Conservation (phyloP, 2,888 invertebrate species). For the Strigamia transsilvanica region DNA sequence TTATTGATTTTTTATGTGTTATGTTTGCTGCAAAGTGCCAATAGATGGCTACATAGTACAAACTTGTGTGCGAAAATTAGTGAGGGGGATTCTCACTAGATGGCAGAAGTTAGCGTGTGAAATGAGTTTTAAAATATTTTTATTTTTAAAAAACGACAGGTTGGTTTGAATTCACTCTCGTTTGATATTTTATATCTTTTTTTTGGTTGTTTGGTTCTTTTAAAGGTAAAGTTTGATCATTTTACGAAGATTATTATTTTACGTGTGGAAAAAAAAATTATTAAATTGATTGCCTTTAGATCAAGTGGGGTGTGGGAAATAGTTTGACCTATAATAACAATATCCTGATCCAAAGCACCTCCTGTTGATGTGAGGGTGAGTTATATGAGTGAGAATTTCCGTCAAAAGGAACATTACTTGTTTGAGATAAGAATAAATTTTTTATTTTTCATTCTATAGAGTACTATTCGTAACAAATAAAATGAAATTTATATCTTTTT, state of each 20-base stretch:
- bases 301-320: constrained; percentile 20
- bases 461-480: background rate
- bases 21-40: too few relatives aligned
- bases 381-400: constrained; percentile 5
- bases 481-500: too few relatives aligned
- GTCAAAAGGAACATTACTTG: background rate
- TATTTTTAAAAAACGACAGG: too few relatives aligned
- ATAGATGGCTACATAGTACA: too few relatives aligned
- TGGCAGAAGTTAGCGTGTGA: background rate
- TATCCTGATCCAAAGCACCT: constrained; percentile 16
- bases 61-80: background rate
- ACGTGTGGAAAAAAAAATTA: background rate
- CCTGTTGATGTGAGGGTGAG: constrained; percentile 25
- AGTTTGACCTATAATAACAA: constrained; percentile 22
- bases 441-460: constrained; percentile 8
- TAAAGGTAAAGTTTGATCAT: background rate
- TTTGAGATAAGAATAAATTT: constrained; percentile 13
- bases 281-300: constrained; percentile 10
- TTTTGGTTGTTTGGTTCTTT: background rate
- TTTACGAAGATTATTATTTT: background rate
- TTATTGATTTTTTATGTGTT: too few relatives aligned
- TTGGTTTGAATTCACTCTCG: too few relatives aligned
- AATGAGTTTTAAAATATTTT: too few relatives aligned
- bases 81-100: background rate
- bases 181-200: too few relatives aligned